Base-by-base conservation (phyloP, 2,888 invertebrate species). In the Alsophila aescularia region DNA sequence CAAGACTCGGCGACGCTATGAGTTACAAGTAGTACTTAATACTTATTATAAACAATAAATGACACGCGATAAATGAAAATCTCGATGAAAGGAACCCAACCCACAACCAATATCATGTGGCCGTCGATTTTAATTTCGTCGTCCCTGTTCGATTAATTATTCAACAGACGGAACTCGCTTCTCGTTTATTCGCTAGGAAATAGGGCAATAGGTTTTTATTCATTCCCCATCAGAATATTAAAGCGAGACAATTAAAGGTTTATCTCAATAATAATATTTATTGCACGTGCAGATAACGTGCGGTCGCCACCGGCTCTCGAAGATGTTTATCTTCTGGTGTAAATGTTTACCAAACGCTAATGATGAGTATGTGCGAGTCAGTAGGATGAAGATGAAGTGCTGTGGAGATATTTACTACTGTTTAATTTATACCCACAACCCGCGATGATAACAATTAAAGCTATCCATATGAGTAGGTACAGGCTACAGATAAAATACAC, bases 91-190 rank as follows among this genome's bases (percentile, higher is more conserved):
- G 43, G 40, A 44, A 31, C 13, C 39, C 56, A 47, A 54, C 37
- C n/a, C n/a, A n/a, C n/a, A n/a, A 37, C 36, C 37, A 48, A 49
- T 43, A 49, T 67, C 65, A 52, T 52, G 60, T 69, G 69, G 71
- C 43, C 66, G 72, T 68, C 70, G 72, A 74, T 70, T 74, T 70
- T 74, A 78, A 73, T 81, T 78, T 75, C 69, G 77, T 75, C 79
- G 77, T 75, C 79, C 73, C 71, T 69, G 66, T 72, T 72, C 64
- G 69, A 85, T 87, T 84, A 83, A 87, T 85, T 81, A 88, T 89
- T 88, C 87, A 87, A 77, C 69, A 75, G 77, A 77, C 75, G 71
- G 67, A 72, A 75, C 73, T 72, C 73, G 69, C 65, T 68, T 70
- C 64, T 74, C 70, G 62, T 59, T 55, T 64, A 66, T 66, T 64